phyloP scores from a whole-genome alignment of 1,140 invertebrate species.

The Neodiprion lecontei region DNA sequence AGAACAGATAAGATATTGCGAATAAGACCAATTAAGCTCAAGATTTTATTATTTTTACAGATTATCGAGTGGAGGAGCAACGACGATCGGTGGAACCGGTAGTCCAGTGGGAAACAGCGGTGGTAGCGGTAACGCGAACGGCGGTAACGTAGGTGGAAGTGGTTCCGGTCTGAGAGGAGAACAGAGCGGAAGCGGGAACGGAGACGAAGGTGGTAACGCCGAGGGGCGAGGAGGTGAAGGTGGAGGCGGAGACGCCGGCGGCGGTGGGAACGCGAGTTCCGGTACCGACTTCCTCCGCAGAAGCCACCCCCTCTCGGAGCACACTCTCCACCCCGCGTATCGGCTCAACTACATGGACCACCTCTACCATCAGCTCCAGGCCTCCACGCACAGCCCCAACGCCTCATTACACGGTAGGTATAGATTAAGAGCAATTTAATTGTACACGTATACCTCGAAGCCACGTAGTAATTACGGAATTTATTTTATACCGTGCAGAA shows the following conservation, averaged over 20 bases:
- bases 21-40: background rate
- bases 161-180: slow-evolving; percentile 27
- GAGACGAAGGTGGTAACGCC: slow-evolving; percentile 32
- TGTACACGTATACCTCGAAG: too few relatives aligned
- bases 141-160: slow-evolving; percentile 47
- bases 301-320: slow-evolving; percentile 59
- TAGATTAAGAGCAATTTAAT: slow-evolving; percentile 2
- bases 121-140: slow-evolving; percentile 36
- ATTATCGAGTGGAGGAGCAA: slow-evolving; percentile 52
- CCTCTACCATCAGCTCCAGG: slow-evolving; percentile 60
- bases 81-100: slow-evolving; percentile 46
- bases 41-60: slow-evolving; percentile 38
- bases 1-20: background rate
- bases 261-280: slow-evolving; percentile 51
- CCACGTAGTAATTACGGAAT: too few relatives aligned
- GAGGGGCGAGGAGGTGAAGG: slow-evolving; percentile 39
- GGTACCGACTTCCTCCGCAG: slow-evolving; percentile 57
- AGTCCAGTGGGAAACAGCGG: slow-evolving; percentile 28
- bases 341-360: slow-evolving; percentile 63
- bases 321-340: slow-evolving; percentile 60
- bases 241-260: slow-evolving; percentile 41
- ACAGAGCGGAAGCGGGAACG: slow-evolving; percentile 5
- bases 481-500: too few relatives aligned
- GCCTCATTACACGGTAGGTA: slow-evolving; percentile 62
- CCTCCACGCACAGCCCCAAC: slow-evolving; percentile 65